These are phyloP conservation scores for Riptortus pedestris DNA, from an alignment of 1,140 invertebrate species.

Conservation along the genomic window DNA sequence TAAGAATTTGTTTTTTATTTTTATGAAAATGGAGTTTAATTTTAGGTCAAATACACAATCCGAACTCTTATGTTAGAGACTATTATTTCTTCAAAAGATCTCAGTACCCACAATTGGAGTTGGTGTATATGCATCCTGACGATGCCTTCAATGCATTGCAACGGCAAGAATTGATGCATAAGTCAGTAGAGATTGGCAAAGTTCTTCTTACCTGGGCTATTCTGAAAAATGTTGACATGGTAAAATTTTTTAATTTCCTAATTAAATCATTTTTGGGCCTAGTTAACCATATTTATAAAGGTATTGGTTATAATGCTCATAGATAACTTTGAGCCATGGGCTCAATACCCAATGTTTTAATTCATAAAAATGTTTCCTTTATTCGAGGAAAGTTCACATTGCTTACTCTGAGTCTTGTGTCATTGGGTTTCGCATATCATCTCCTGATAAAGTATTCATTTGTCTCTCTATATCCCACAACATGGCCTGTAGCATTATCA, in stretches of 20 bases:
- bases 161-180: conserved; percentile 81
- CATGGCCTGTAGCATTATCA: too few species aligned
- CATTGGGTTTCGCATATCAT: too few species aligned
- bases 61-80: conserved; percentile 87
- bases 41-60: conserved; percentile 89
- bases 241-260: conserved; percentile 32
- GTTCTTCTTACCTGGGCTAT: conserved; percentile 80
- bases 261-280: background rate
- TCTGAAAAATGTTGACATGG: conserved; percentile 82
- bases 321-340: too few species aligned
- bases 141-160: conserved; percentile 86
- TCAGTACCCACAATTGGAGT: conserved; percentile 90
- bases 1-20: too few species aligned
- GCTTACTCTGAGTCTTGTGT: too few species aligned
- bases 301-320: background rate
- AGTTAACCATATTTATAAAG: conserved; percentile 3
- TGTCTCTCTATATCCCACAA: too few species aligned
- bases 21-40: too few species aligned
- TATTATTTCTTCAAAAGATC: conserved; percentile 98
- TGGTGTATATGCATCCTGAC: conserved; percentile 88
- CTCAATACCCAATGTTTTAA: too few species aligned
- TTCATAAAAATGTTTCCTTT: too few species aligned
- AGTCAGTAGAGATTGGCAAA: conserved; percentile 96
- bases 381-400: too few species aligned
- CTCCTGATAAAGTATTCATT: too few species aligned